Evolutionary conservation across 2,797 vertebrate species (phyloP).

Genomic region (Crenuchus spilurus): DNA sequence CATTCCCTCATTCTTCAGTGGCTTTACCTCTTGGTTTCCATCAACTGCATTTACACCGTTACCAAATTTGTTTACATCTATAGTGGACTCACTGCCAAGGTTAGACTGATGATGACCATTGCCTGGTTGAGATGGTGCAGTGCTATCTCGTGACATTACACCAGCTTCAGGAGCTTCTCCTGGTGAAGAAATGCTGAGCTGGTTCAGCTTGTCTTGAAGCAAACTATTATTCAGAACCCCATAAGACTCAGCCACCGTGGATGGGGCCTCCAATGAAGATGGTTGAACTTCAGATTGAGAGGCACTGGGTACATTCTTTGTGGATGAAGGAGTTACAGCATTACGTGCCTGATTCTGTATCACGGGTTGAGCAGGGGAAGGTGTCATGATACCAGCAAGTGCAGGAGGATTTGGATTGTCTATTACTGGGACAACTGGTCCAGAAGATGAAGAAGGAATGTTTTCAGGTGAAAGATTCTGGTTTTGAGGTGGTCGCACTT

Average conservation of each 20-base stretch:
- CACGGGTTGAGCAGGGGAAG: constrained; percentile 41
- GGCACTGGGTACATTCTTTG: constrained; percentile 20
- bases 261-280: background rate
- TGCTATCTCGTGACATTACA: background rate
- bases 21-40: background rate
- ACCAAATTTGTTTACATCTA: background rate
- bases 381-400: constrained; percentile 43
- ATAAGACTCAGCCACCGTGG: too few species aligned
- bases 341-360: background rate
- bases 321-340: constrained; percentile 29
- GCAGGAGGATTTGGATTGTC: constrained; percentile 48
- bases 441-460: constrained; percentile 33
- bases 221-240: background rate
- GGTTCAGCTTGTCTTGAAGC: constrained; percentile 35
- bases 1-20: background rate
- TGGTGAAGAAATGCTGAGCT: constrained; percentile 42
- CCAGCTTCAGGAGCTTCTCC: background rate
- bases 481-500: constrained; percentile 28
- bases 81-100: background rate
- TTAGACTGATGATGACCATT: background rate
- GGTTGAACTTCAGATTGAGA: background rate
- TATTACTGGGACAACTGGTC: constrained; percentile 28
- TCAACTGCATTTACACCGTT: background rate
- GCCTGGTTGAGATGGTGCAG: background rate
- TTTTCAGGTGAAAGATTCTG: constrained; percentile 52